These are phyloP conservation scores for Ivindomyrus marchei DNA, from an alignment of 2,113 vertebrate species.

Conservation along the genomic window DNA sequence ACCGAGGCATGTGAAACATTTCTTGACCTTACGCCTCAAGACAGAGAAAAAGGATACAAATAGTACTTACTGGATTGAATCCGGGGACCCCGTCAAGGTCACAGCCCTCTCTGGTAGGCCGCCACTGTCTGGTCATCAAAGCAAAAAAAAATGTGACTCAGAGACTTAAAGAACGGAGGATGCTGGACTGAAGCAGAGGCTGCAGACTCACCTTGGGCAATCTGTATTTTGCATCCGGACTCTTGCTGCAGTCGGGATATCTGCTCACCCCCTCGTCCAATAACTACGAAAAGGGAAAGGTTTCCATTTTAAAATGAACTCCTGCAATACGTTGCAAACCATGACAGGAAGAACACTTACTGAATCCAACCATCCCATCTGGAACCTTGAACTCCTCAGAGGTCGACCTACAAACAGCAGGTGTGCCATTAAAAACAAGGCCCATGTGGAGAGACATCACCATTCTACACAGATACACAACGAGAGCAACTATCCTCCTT, in stretches of 20 bases:
- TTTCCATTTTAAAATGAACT: slow-evolving; percentile 1
- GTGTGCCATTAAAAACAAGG: background rate
- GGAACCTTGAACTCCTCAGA: slow-evolving; percentile 98
- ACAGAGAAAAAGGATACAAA: background rate
- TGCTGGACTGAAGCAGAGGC: background rate
- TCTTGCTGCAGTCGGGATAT: slow-evolving; percentile 96
- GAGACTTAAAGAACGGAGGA: background rate
- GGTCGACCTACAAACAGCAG: slow-evolving; percentile 62
- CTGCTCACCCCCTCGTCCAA: slow-evolving; percentile 97
- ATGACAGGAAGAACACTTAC: slow-evolving; percentile 65
- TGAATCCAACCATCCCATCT: slow-evolving; percentile 98
- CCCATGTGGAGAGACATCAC: accelerated
- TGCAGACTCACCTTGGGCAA: slow-evolving; percentile 77
- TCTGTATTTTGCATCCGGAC: slow-evolving; percentile 98
- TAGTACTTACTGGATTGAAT: slow-evolving; percentile 85
- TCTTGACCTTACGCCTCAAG: background rate
- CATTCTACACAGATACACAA: background rate
- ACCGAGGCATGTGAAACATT: background rate
- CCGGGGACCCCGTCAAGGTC: slow-evolving; percentile 86
- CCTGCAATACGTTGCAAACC: background rate
- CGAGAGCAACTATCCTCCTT: slow-evolving; percentile 14
- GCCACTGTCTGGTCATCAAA: slow-evolving; percentile 74
- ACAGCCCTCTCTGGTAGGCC: slow-evolving; percentile 92
- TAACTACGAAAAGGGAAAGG: slow-evolving; percentile 63
- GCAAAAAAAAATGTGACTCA: slow-evolving; percentile 12